Base-by-base conservation (phyloP, 1,140 invertebrate species). In the Pogonognathellus flavescens region DNA sequence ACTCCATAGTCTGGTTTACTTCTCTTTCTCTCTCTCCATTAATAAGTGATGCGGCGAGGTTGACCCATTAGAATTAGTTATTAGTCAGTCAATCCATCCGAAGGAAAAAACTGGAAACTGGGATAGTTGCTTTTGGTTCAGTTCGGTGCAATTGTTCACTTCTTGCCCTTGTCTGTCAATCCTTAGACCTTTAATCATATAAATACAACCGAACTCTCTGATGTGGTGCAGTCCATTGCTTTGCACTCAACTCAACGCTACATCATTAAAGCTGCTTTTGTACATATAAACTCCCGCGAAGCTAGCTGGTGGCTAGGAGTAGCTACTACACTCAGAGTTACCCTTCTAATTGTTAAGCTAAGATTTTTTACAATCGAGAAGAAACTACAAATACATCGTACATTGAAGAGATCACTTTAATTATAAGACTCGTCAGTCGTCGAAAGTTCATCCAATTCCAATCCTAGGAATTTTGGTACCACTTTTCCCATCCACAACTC, bases 51-150 rank as follows among this genome's bases (percentile, higher is more conserved):
- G 70, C 70, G 70, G 70, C 16, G n/a, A 50, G 70, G 70, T 76
- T 76, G 70, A 76, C 70, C 70, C 70, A 76, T 76, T 76, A 76
- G 70, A 76, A 76, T 76, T 76, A 76, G 70, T 76, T 76, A 76
- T 76, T 76, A 76, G 70, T 76, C 70, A 76, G 70, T 76, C 70
- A 76, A n/a, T 76, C 70, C 25, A 31, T 50, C 16, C n/a, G 70
- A 76, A 76, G 70, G 25, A 76, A 76, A 76, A 76, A 76, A 76
- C 70, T 76, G 70, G 70, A 76, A 76, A 76, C 25, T 49, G 70
- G 70, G 41, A 76, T 76, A 76, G 25, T 31, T 76, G 41, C 70
- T 31, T 76, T 76, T 76, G 70, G 25, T 49, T 41, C 70, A 76
- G 70, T 76, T 76, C 70, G 70, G 70, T 76, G 70, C 70, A 76